Base-by-base conservation (phyloP, 2,888 invertebrate genomes). In the Amiota mariae region DNA sequence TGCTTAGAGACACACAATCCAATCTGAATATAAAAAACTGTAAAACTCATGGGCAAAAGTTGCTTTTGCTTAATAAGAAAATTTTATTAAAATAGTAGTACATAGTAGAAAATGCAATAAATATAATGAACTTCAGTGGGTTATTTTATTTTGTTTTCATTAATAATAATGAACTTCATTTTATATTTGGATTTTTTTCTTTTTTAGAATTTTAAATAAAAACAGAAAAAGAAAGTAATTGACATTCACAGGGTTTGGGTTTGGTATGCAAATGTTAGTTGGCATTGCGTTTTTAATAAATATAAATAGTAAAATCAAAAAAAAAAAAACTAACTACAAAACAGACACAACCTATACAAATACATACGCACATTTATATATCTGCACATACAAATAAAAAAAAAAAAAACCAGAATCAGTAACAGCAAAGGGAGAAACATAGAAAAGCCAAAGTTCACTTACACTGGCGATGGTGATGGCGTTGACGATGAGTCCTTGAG, bases 361-460 rank as follows among this genome's bases (percentile, higher is more conserved):
- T 4, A 36, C 36, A 36, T 36, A 36, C 36, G 6, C 36, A 36
- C 36, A 24, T 24, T 24, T 24, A 24, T 24, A 24, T 3, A 24
- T 3, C 18, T 12, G 6, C 20, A 24, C 24, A 61, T 8, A 20
- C 11, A 20, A 9, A 36, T 36, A 6, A 12, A 59, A 20, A 18
- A 3, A 20, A 20, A 10, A 15, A 57, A 24, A 24, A 54, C 1
- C 54, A 63, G 36, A 11, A 13, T 9, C 13, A 46, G 15, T 54
- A 9, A 48, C 66, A 11, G 47, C 47, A 49, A 18, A 18, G 6
- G 54, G 15, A 59, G 11, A 59, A 12, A 48, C 11, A 48, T 9
- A 47, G 48, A 66, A 68, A 68, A 68, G 54, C 54, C 67, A 68
- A 68, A 68, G 67, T 68, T 68, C 67, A 54, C 67, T 20, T 54